Evolutionary conservation across 2,113 vertebrate species (phyloP), one percentile per base, ranked within the genome.

Genomic region (Hemibagrus wyckioides): DNA sequence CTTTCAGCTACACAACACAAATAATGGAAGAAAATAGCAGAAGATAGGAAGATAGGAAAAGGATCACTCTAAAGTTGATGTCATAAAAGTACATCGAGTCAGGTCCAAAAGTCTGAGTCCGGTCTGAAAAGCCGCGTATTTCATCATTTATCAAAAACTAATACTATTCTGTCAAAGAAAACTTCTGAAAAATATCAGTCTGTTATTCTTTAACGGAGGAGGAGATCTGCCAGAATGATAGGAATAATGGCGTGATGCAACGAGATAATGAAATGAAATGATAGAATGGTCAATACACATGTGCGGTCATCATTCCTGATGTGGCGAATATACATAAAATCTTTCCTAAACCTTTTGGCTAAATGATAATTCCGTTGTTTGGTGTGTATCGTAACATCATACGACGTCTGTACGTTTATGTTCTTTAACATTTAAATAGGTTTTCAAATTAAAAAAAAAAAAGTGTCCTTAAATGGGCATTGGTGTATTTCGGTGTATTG

Each of bases 81-180:
- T 80, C 48, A 50, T 61, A n/a, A 80, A n/a, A 77, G 25, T 39
- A 67, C 75, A 50, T n/a, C 28, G 15, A 48, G 23, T 14, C 77
- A 14, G 33, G 79, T 81, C 52, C 79, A 15, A 81, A 81, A 57
- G 30, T 39, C 79, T 1, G 79, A 59, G 79, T 56, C 30, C 54
- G 25, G 19, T 39, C 39, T 56, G n/a, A 33, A 11, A 17, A 23
- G n/a, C 33, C 25, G 52, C 23, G 54, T 25, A 59, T 81, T 81
- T 81, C 79, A 39, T 81, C 79, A 59, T 81, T 39, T 56, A 59
- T 81, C 79, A 59, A 81, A 81, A 81, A 56, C 79, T 56, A 81
- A 59, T 81, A 59, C 52, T 6, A 11, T 81, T 59, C 52, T 81
- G 79, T 81, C 79, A 57, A 41, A 80, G 77, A 80, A 54, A 80